phyloP scores from a whole-genome alignment of 2,888 invertebrate genomes.

The Polylopha cassiicola region DNA sequence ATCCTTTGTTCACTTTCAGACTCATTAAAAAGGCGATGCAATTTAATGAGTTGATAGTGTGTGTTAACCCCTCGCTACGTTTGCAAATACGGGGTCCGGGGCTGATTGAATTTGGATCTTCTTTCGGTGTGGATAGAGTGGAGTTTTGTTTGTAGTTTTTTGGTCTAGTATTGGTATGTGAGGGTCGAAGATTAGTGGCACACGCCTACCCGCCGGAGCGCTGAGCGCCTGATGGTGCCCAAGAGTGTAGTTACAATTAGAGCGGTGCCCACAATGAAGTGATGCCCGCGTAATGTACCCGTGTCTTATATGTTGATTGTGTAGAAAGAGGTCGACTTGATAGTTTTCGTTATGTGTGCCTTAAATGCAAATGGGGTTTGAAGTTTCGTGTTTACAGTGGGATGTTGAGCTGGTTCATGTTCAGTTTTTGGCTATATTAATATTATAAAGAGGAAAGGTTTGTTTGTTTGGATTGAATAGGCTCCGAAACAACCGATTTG shows the following conservation, averaged over 20 bases:
- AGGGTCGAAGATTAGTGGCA: slow-evolving; percentile 77
- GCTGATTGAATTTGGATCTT: slow-evolving; percentile 37
- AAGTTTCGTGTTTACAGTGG: too few species aligned
- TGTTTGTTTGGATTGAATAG: too few species aligned
- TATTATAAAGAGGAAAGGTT: too few species aligned
- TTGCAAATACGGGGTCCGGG: slow-evolving; percentile 57
- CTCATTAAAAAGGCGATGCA: slow-evolving; percentile 78
- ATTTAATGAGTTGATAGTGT: slow-evolving; percentile 78
- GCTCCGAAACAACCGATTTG: too few species aligned
- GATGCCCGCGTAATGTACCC: slow-evolving; percentile 72
- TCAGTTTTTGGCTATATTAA: background rate
- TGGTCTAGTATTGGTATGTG: slow-evolving; percentile 65
- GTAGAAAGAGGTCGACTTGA: slow-evolving; percentile 51
- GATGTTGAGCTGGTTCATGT: slow-evolving; percentile 3
- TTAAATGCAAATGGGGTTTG: slow-evolving; percentile 22
- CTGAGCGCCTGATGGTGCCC: slow-evolving; percentile 76
- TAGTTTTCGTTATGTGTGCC: slow-evolving; percentile 30
- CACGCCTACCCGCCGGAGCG: slow-evolving; percentile 74
- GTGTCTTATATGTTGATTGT: slow-evolving; percentile 76
- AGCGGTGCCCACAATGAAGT: slow-evolving; percentile 76
- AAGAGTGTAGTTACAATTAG: slow-evolving; percentile 78
- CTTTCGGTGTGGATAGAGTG: slow-evolving; percentile 32
- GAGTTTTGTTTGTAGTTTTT: slow-evolving; percentile 35
- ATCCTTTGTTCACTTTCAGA: slow-evolving; percentile 78
- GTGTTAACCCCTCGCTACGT: slow-evolving; percentile 75